Base-by-base conservation (phyloP, 2,888 invertebrate species). In the Trypoxylon attenuatum region DNA sequence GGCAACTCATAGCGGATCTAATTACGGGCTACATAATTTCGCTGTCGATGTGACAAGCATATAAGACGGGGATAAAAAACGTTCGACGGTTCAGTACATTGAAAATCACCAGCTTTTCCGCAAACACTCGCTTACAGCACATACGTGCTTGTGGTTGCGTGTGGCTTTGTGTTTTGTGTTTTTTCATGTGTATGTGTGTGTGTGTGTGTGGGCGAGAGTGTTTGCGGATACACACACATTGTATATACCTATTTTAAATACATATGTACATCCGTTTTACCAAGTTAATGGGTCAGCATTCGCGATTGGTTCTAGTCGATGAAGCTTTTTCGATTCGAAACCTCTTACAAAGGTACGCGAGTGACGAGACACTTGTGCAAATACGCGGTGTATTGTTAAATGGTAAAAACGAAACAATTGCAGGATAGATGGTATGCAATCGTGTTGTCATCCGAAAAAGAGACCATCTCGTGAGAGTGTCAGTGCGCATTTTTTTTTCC, bases 261-360 rank as follows among this genome's bases (percentile, higher is more conserved):
- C 77, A 77, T 76, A 76, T 75, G 52, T 76, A 76, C 75, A 72
- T 21, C 18, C 43, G 41, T 42, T 62, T 63, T 71, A 66, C 52
- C 45, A 61, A 68, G 54, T 67, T 69, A 71, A 77, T 56, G 54
- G 62, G 56, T 66, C 66, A 67, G 61, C 63, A 60, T 71, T 63
- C 13, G 64, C 33, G 46, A 60, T 19, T 51, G 60, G 46, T 73
- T 58, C 45, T 43, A 50, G 53, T 43, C 41, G 47, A 22, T 22
- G 15, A 57, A n/a, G 19, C 42, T 5, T 15, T 57, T 68, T 67
- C 56, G 63, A 66, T 56, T 46, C 41, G 43, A 16, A 47, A 33
- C 33, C 13, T 13, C 33, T 33, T 45, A 21, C 23, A 38, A 61
- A 56, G 46, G 22, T 42, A 42, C 27, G 29, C 8, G 51, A 51